Evolutionary conservation across 2,888 invertebrate genomes (phyloP).

Genomic region (Tuberolachnus salignus): DNA sequence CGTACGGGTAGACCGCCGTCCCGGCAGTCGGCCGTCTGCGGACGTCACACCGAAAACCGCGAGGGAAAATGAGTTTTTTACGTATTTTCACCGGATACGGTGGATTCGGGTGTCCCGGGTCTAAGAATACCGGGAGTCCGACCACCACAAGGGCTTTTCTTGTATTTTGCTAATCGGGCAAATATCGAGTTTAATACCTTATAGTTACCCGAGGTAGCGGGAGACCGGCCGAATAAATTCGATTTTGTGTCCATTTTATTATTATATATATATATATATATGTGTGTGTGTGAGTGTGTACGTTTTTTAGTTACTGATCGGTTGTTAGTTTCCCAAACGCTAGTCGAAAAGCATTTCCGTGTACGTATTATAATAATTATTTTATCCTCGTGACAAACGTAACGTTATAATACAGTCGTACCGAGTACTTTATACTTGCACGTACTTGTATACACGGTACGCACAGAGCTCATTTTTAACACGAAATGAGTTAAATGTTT

Average conservation of each 20-base stretch:
- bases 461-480: background rate
- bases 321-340: constrained; percentile 10
- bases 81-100: background rate
- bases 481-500: background rate
- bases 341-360: constrained; percentile 27
- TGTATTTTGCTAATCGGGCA: constrained; percentile 9
- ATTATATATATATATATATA: background rate
- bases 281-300: background rate
- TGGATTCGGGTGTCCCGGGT: background rate
- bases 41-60: background rate
- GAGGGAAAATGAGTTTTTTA: background rate
- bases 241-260: background rate
- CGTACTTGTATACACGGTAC: too few species aligned
- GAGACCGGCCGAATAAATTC: too few species aligned
- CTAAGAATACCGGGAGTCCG: background rate
- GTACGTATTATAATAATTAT: background rate
- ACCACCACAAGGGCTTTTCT: constrained; percentile 25
- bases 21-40: background rate
- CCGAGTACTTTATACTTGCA: background rate
- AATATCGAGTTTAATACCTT: background rate
- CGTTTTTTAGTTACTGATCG: background rate
- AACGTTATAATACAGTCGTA: background rate
- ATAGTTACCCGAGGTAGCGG: too few species aligned
- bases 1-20: too few species aligned
- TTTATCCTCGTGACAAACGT: constrained; percentile 25